Percentiles rank a stretch among this genome's conserved stretches.
phyloP scores from a whole-genome alignment of 2,888 invertebrate genomes.

The Mylabris sibirica region DNA sequence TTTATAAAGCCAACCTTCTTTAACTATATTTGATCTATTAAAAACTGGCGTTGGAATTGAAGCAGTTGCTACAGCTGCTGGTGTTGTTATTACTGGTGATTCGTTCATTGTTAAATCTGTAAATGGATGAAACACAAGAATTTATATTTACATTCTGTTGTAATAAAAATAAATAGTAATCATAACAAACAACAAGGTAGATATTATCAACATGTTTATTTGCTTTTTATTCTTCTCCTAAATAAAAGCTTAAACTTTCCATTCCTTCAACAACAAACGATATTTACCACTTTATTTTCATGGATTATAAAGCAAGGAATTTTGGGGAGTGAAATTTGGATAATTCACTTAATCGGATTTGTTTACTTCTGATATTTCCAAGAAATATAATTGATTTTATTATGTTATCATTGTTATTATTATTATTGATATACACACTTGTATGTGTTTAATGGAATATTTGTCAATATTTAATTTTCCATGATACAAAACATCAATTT shows the following conservation, averaged over 20 bases:
- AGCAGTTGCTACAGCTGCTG: conserved; percentile 19
- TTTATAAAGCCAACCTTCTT: conserved; percentile 96
- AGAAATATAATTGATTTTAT: background rate
- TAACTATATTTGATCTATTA: conserved; percentile 68
- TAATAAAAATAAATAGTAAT: background rate
- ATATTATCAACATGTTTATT: background rate
- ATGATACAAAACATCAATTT: background rate
- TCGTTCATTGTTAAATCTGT: conserved; percentile 23
- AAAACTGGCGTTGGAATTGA: conserved; percentile 24
- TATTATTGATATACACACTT: background rate
- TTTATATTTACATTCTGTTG: conserved; percentile 10
- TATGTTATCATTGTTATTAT: background rate
- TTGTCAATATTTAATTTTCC: background rate
- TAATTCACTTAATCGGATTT: background rate
- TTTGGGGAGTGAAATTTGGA: background rate
- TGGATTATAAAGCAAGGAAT: background rate
- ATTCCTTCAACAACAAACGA: background rate
- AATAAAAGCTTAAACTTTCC: background rate
- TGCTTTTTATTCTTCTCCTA: no score
- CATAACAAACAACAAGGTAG: background rate
- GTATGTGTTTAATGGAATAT: background rate
- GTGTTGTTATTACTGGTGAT: conserved; percentile 12
- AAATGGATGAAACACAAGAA: conserved; percentile 8
- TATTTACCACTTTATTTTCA: background rate
- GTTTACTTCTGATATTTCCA: background rate